Conservation (phyloP, 2,888 invertebrate species). For the Dascillus cervinus region DNA sequence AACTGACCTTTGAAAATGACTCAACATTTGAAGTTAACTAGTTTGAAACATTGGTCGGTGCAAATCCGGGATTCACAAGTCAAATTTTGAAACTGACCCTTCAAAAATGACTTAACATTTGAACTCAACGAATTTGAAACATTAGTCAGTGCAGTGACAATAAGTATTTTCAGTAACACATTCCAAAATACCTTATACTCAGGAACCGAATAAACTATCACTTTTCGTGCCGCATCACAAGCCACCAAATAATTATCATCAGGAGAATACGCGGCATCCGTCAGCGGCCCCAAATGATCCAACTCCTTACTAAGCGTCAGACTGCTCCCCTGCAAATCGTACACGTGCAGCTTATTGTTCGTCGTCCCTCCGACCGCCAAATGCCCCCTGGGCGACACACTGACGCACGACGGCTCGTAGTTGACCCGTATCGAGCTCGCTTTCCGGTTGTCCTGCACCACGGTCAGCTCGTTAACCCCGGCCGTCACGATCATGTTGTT, state of each 20-base stretch:
- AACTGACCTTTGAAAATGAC: too few relatives aligned
- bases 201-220: constrained; percentile 69
- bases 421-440: constrained; percentile 59
- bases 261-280: constrained; percentile 83
- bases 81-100: too few relatives aligned
- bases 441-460: constrained; percentile 58
- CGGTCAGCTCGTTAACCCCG: constrained; percentile 76
- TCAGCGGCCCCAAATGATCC: constrained; percentile 76
- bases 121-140: too few relatives aligned
- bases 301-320: constrained; percentile 56
- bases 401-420: constrained; percentile 82
- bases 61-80: too few relatives aligned
- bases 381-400: constrained; percentile 66
- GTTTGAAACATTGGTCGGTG: too few relatives aligned
- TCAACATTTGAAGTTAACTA: too few relatives aligned
- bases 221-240: constrained; percentile 82
- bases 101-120: too few relatives aligned
- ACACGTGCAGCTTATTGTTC: constrained; percentile 49
- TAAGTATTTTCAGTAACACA: too few relatives aligned
- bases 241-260: constrained; percentile 83
- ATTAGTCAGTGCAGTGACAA: too few relatives aligned
- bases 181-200: constrained; percentile 88
- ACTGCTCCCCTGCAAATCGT: constrained; percentile 38
- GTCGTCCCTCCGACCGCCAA: constrained; percentile 79
- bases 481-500: constrained; percentile 69